Conservation (phyloP, 2,797 vertebrate species). For the Microcaecilia unicolor region DNA sequence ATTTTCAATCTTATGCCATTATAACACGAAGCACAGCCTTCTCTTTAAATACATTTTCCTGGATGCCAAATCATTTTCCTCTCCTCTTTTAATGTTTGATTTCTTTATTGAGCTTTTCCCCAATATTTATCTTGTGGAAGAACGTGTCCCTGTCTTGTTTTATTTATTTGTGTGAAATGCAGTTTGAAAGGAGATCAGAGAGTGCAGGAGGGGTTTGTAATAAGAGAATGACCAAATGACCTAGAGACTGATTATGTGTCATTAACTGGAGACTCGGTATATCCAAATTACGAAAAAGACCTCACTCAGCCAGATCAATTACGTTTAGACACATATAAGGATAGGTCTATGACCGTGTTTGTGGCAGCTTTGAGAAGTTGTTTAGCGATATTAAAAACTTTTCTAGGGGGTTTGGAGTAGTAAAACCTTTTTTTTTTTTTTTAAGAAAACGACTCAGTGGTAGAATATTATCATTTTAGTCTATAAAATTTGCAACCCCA, state of each 20-base stretch:
- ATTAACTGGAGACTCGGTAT: slow-evolving; percentile 97
- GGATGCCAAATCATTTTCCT: too few relatives aligned
- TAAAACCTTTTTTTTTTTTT: too few relatives aligned
- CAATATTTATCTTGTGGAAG: slow-evolving; percentile 40
- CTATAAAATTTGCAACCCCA: too few relatives aligned
- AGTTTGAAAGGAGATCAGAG: slow-evolving; percentile 88
- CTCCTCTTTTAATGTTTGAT: slow-evolving; percentile 40
- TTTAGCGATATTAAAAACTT: too few relatives aligned
- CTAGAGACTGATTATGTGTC: slow-evolving; percentile 96
- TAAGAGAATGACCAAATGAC: slow-evolving; percentile 97
- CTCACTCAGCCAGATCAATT: slow-evolving; percentile 89
- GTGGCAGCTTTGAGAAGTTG: too few relatives aligned
- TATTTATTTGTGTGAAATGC: slow-evolving; percentile 81
- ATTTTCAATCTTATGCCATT: slow-evolving; percentile 64
- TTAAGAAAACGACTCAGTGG: too few relatives aligned
- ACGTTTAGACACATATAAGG: slow-evolving; percentile 39
- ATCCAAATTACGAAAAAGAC: slow-evolving; percentile 93
- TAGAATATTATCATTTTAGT: too few relatives aligned
- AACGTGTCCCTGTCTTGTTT: slow-evolving; percentile 70
- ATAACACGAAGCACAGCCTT: slow-evolving; percentile 60
- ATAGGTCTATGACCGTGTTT: too few relatives aligned
- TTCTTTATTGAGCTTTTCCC: slow-evolving; percentile 39
- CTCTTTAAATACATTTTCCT: too few relatives aligned
- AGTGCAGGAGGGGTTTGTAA: slow-evolving; percentile 67
- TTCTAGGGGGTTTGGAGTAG: too few relatives aligned